phyloP scores from a whole-genome alignment of 2,888 invertebrate species.

The Saturnia pavonia region DNA sequence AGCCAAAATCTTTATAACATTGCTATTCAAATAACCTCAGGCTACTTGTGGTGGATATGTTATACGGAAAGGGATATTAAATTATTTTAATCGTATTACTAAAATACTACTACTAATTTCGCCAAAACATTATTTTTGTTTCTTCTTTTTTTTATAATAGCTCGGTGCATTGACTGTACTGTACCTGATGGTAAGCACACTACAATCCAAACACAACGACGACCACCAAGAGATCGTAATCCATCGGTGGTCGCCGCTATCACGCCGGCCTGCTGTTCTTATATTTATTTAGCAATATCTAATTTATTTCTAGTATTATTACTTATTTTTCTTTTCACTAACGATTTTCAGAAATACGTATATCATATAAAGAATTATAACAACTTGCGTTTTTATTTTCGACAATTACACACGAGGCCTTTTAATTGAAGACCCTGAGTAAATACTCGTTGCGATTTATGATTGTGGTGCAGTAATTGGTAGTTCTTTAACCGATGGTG shows the following conservation, averaged over 20 bases:
- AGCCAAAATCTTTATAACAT: slow-evolving; percentile 67
- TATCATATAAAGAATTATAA: slow-evolving; percentile 25
- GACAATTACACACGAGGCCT: slow-evolving; percentile 37
- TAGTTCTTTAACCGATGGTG: slow-evolving; percentile 35
- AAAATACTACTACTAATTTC: background rate
- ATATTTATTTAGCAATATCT: too few species aligned
- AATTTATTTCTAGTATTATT: too few species aligned
- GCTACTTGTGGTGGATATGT: slow-evolving; percentile 34
- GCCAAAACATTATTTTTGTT: background rate
- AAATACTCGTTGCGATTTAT: slow-evolving; percentile 47
- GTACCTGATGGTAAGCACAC: too few species aligned
- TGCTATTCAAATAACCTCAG: slow-evolving; percentile 74
- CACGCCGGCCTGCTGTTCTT: too few species aligned
- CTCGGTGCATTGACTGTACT: too few species aligned
- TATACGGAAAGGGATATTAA: background rate
- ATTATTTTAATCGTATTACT: background rate
- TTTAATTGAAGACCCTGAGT: slow-evolving; percentile 47
- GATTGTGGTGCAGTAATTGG: slow-evolving; percentile 42
- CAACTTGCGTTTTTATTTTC: slow-evolving; percentile 37
- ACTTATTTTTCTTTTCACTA: background rate
- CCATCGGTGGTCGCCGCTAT: too few species aligned
- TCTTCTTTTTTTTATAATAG: too few species aligned
- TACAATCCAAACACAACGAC: too few species aligned
- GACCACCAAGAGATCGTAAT: too few species aligned
- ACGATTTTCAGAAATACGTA: background rate